These are phyloP conservation scores for Vespertilio murinus DNA, from an alignment of 2,797 vertebrate genomes.

Conservation along the genomic window DNA sequence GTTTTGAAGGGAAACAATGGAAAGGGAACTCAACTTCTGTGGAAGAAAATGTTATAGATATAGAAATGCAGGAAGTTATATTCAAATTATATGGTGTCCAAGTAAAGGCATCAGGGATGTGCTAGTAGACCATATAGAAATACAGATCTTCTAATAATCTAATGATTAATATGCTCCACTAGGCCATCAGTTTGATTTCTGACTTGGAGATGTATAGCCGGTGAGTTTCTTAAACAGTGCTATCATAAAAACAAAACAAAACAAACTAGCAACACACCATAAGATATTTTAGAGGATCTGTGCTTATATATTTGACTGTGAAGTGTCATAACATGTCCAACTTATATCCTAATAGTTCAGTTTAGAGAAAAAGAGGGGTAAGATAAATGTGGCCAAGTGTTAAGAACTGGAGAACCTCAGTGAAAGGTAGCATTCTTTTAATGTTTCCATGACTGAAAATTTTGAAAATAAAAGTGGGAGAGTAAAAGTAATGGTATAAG, in stretches of 20 bases:
- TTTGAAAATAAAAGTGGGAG: constrained; percentile 6
- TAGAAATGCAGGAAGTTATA: background rate
- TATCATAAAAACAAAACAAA: background rate
- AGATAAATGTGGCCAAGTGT: background rate
- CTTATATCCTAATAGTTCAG: background rate
- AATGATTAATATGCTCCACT: background rate
- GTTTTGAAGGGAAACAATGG: background rate
- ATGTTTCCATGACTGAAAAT: background rate
- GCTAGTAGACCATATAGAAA: background rate
- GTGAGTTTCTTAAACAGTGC: background rate
- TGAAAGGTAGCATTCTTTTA: background rate
- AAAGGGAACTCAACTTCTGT: background rate
- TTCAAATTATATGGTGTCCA: background rate
- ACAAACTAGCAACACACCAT: background rate
- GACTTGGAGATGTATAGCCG: background rate
- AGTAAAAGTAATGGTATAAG: background rate
- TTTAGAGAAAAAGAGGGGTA: background rate
- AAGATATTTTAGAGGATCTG: background rate
- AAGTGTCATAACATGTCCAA: background rate
- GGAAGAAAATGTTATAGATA: background rate
- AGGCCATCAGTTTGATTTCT: background rate
- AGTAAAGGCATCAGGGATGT: background rate
- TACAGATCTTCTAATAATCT: background rate
- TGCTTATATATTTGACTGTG: background rate
- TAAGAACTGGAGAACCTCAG: background rate